Base-by-base conservation (phyloP, 2,888 invertebrate species). In the Bibio marci region DNA sequence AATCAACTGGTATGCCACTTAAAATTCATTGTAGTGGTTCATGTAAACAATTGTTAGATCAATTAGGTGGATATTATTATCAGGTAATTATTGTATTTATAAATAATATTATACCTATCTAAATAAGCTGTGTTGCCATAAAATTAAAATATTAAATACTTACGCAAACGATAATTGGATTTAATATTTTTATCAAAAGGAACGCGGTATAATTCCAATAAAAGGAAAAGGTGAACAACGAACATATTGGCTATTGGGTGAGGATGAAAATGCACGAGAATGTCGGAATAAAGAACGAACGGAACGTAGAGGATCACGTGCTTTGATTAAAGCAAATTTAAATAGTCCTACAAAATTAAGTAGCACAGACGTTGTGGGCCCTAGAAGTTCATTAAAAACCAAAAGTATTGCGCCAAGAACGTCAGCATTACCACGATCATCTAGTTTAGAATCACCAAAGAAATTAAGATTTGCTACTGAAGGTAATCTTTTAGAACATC, bases 401-500 rank as follows among this genome's bases (percentile, higher is more conserved):
- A 72, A 71, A 49, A 13, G 19, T 7, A 66, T 73, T 52, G 48
- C 54, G 57, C 70, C 64, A 51, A 67, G 54, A 53, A 56, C 55
- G 42, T 73, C 57, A 51, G 68, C 49, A 42, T 62, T 63, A 53
- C 71, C 62, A 49, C 69, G 83, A 41, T 83, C 82, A 47, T 77
- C 80, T 48, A 85, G 83, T 56, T 69, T 81, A 51, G 85, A 86
- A 58, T 85, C 85, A 44, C 83, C 85, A 37, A 86, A 86, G 57
- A 76, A 80, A 49, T 61, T 86, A 42, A 67, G 86, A 43, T 86
- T 85, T 53, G 83, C 81, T 2, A 73, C 76, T 17, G 77, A 76
- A 13, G 8, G 22, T 22, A 75, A 70, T 49, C 69, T 75, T 44
- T 57, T 79, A 46, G 62, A 62, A 41, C 58, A 60, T 45, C 61